Percentiles rank a stretch among this genome's conserved stretches.
These are phyloP conservation scores for Amitus sp. DNA, from an alignment of 2,888 invertebrate species.

Conservation along the genomic window DNA sequence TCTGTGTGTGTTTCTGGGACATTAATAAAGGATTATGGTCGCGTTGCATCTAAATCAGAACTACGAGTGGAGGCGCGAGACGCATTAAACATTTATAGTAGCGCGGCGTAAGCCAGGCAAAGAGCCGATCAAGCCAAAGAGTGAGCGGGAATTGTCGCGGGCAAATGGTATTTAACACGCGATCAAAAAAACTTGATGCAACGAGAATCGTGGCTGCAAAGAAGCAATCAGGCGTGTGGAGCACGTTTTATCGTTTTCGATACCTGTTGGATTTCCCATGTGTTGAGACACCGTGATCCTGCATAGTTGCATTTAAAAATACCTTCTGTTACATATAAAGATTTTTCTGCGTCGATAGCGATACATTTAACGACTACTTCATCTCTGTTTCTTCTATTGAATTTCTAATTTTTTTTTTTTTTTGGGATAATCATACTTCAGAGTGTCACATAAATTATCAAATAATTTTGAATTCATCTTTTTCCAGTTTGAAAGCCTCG, in stretches of 20 bases:
- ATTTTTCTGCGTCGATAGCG: too few relatives aligned
- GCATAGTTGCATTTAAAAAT: conserved; percentile 31
- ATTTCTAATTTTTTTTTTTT: too few relatives aligned
- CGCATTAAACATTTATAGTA: conserved; percentile 31
- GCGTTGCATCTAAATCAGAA: conserved; percentile 26
- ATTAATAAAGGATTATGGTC: conserved; percentile 36
- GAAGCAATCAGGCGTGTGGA: conserved; percentile 46
- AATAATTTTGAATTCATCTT: too few relatives aligned
- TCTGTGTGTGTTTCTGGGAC: conserved; percentile 17
- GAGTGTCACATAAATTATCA: too few relatives aligned
- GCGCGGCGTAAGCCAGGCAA: conserved; percentile 27
- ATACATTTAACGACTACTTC: too few relatives aligned
- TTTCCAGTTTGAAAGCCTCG: too few relatives aligned
- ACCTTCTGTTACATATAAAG: too few relatives aligned
- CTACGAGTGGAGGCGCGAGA: conserved; percentile 30
- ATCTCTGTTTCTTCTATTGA: too few relatives aligned
- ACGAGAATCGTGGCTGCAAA: conserved; percentile 25
- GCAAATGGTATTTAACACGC: conserved; percentile 40
- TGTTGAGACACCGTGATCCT: conserved; percentile 40
- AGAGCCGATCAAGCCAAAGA: conserved; percentile 33
- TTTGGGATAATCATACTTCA: too few relatives aligned
- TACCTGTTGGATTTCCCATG: conserved; percentile 53
- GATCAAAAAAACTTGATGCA: conserved; percentile 37
- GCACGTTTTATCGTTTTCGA: conserved; percentile 52
- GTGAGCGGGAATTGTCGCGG: conserved; percentile 36